Evolutionary conservation across 2,888 invertebrate genomes (phyloP).

Genomic region (Xylocampa areola): DNA sequence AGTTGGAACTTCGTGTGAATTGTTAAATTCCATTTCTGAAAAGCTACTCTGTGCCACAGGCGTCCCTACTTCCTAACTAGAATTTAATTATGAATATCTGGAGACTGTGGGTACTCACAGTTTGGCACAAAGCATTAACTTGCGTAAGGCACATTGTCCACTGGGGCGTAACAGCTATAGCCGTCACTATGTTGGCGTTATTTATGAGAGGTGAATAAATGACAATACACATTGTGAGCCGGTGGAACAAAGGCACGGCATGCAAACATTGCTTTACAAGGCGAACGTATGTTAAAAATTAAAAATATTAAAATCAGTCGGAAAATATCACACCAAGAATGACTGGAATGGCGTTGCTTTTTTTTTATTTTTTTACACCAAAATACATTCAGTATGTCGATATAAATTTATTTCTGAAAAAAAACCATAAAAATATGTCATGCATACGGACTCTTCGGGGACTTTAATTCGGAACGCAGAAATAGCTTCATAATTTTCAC

Average conservation of each 20-base stretch:
- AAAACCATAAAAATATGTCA: not conserved
- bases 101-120: conserved; percentile 73
- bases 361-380: too few relatives aligned
- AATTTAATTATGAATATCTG: conserved; percentile 86
- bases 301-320: not conserved
- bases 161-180: conserved; percentile 42
- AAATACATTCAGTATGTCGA: too few relatives aligned
- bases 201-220: conserved; percentile 53
- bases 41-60: conserved; percentile 75
- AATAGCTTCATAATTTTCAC: conserved; percentile 24
- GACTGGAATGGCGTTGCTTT: too few relatives aligned
- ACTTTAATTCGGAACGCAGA: conserved; percentile 14
- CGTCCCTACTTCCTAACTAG: conserved; percentile 82
- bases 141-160: conserved; percentile 54
- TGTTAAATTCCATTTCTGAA: conserved; percentile 86
- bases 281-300: not conserved
- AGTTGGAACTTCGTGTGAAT: conserved; percentile 84
- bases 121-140: conserved; percentile 65
- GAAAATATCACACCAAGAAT: not conserved
- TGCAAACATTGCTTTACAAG: conserved; percentile 2
- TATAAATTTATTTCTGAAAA: too few relatives aligned
- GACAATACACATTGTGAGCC: conserved; percentile 38
- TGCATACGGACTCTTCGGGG: not conserved
- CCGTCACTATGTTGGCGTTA: conserved; percentile 34
- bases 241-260: conserved; percentile 12